Evolutionary conservation across 1,140 invertebrate species (phyloP), one percentile per base, ranked within the genome.

Genomic region (Mamestra configurata): DNA sequence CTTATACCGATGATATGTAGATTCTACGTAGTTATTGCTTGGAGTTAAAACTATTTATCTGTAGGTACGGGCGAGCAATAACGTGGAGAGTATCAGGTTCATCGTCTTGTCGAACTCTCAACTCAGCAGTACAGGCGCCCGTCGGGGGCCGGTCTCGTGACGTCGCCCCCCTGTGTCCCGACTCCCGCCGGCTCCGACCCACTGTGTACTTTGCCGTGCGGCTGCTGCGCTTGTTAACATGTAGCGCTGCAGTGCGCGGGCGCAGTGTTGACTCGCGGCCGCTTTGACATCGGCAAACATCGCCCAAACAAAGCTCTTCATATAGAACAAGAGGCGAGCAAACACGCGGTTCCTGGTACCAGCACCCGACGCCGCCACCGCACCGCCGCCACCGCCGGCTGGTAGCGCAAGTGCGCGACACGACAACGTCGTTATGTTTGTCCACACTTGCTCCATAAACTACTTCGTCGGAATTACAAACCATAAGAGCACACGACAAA

Each of bases 281-380:
- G 53, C 71, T 73, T 73, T 73, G 71, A 31, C 51, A 18, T 24
- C 71, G 20, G 37, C 71, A 73, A 59, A 73, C 53, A 73, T 22
- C 13, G 31, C 35, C 43, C 49, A 73, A 73, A 72, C 70, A 72
- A 55, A 72, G 70, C 49, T 35, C 70, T 37, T 18, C 70, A 72
- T 73, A 73, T 73, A 73, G 71, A 73, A 73, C 71, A 73, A 73
- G 71, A 24, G 37, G 35, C 11, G 18, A 59, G 10, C 75, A 77
- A 77, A 77, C 75, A 77, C 55, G 43, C 75, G 31, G 59, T 53
- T 68, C 59, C 53, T 13, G 53, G 71, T 59, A 57, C 53, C 71
- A 10, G 68, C 43, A 18, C 31, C 53, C n/a, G 18, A 0, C 71
- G 31, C 43, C 31, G 53, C 31, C 51, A 55, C 51, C 13, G 18